Evolutionary conservation across 2,797 vertebrate genomes (phyloP), one percentile per base, ranked within the genome.

Genomic region (Peromyscus aztecus): DNA sequence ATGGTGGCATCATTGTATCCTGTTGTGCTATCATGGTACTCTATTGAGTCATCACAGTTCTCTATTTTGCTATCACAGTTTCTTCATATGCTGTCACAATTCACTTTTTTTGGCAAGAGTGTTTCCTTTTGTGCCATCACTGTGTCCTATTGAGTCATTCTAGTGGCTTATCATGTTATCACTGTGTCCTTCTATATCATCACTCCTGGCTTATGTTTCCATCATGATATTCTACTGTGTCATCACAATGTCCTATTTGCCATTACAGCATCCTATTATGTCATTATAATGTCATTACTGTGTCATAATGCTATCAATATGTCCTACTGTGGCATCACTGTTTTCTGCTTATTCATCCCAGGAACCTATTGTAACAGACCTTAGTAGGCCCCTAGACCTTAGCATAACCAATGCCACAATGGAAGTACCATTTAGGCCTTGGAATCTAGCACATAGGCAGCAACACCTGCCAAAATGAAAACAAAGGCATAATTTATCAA

Each of bases 201-300:
- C 11, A 57, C 11, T n/a, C 9, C 52, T 55, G 21, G 52, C 34
- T 59, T 82, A 59, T 37, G 2, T 13, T 82, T 37, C 6, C 6
- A 55, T 14, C 1, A 9, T 2, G 37, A 37, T 81, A 52, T 10
- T 31, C 43, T 78, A 21, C 34, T 37, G 10, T 57, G 52, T 3
- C 6, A 55, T 24, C 1, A 9, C 0, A 24, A 37, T 81, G 9
- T 37, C 10, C 10, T 24, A 6, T 1, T 57, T 57, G 19, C 3
- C 34, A 81, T 81, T 4, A 80, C 49, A 81, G 8, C 19, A 23
- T n/a, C 6, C 19, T 57, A 23, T 57, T 57, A 24, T 57, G 8
- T 11, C 11, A 37, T 57, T n/a, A 81, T 1, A 14, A 2, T 57
- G 5, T n/a, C 21, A 81, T 81, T 24, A 24, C 10, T 57, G 21